Percentiles rank a stretch among this genome's conserved stretches.
Conservation (phyloP, 2,113 vertebrate species). For the Corvus cornix region DNA sequence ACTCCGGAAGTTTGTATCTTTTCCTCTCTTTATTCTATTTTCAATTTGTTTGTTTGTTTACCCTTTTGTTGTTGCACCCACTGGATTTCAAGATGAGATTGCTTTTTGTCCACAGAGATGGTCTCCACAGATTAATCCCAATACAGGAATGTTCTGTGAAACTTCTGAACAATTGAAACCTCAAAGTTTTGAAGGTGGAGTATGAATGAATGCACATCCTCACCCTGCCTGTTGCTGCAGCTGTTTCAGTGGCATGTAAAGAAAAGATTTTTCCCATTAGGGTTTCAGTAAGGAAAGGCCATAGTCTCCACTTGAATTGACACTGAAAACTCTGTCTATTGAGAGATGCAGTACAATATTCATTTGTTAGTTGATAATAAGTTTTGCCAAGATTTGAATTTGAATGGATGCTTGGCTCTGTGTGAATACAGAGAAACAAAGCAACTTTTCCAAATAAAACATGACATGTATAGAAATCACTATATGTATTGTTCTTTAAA, state of each 20-base stretch:
- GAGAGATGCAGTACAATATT: neutral
- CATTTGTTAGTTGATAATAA: neutral
- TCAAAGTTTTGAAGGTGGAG: neutral
- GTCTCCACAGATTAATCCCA: neutral
- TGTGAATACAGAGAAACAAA: neutral
- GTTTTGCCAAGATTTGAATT: neutral
- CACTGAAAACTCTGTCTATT: neutral
- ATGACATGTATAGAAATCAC: neutral
- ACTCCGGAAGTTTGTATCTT: neutral
- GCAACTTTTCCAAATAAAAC: neutral
- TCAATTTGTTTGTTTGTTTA: neutral
- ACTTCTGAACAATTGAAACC: neutral
- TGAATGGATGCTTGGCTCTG: neutral
- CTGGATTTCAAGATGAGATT: conserved; percentile 24
- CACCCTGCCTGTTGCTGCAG: neutral
- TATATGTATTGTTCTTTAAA: neutral
- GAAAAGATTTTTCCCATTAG: neutral
- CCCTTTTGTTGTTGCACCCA: neutral
- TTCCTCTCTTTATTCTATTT: neutral
- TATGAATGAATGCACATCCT: neutral
- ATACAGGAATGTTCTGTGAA: neutral
- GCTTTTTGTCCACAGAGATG: neutral
- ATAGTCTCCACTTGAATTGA: neutral
- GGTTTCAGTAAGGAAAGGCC: neutral
- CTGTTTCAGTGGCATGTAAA: neutral